phyloP scores from a whole-genome alignment of 2,888 invertebrate genomes.

The Furcula furcula region DNA sequence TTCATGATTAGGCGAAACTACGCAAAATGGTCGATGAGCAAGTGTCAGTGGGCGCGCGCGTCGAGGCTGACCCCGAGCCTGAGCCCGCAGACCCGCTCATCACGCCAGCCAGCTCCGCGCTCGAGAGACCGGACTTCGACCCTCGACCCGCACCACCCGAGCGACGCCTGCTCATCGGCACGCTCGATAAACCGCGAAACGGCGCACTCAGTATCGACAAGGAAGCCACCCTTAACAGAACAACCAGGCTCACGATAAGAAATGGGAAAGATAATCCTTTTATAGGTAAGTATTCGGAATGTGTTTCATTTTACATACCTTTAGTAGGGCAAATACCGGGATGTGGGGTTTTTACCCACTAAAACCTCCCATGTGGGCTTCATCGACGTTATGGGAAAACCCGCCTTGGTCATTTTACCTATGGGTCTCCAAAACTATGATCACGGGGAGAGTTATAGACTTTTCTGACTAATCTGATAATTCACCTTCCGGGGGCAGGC shows the following conservation, averaged over 20 bases:
- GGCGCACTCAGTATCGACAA: slow-evolving; percentile 70
- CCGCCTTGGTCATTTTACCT: too few species aligned
- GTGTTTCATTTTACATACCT: too few species aligned
- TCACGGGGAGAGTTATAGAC: too few species aligned
- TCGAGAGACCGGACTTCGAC: slow-evolving; percentile 59
- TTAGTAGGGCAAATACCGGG: too few species aligned
- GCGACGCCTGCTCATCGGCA: slow-evolving; percentile 66
- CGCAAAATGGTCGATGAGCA: slow-evolving; percentile 96
- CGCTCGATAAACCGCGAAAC: slow-evolving; percentile 70
- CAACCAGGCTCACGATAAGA: slow-evolving; percentile 63
- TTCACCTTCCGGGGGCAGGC: too few species aligned
- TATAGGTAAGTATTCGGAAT: slow-evolving; percentile 60
- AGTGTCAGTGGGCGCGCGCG: slow-evolving; percentile 84
- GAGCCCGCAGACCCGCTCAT: slow-evolving; percentile 78
- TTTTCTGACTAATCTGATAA: too few species aligned
- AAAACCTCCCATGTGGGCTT: too few species aligned
- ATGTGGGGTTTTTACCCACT: too few species aligned
- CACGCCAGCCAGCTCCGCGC: slow-evolving; percentile 75
- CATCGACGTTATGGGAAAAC: too few species aligned
- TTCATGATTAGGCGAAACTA: slow-evolving; percentile 84
- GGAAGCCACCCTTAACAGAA: slow-evolving; percentile 68
- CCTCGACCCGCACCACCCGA: slow-evolving; percentile 67
- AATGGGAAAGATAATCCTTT: slow-evolving; percentile 78
- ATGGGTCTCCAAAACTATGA: too few species aligned
- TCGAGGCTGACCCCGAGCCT: slow-evolving; percentile 77